A percentile compares a stretch with the other conserved stretches of the same genome.
phyloP scores from a whole-genome alignment of 2,888 invertebrate genomes.

The Bombylius major region DNA sequence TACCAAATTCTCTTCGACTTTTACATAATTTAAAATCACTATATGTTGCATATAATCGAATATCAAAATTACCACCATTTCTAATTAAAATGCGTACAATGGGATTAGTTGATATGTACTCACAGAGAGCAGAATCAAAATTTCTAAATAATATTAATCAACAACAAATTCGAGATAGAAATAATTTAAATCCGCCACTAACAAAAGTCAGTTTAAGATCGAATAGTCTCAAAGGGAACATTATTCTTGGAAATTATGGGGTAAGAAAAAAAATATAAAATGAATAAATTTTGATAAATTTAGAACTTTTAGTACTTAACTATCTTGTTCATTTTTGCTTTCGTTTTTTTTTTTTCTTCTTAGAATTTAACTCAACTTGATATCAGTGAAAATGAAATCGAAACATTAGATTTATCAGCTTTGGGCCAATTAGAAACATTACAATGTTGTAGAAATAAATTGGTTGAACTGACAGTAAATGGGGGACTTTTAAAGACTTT shows the following conservation, averaged over 20 bases:
- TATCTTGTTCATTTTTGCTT: slow-evolving; percentile 1
- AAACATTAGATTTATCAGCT: slow-evolving; percentile 67
- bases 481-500: slow-evolving; percentile 62
- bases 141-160: slow-evolving; percentile 7
- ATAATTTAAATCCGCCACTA: slow-evolving; percentile 37
- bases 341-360: slow-evolving; percentile 16
- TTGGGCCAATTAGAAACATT: slow-evolving; percentile 62
- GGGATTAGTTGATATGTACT: slow-evolving; percentile 19
- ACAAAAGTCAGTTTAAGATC: slow-evolving; percentile 64
- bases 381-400: slow-evolving; percentile 72
- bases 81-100: slow-evolving; percentile 45
- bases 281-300: background rate
- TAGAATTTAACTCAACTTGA: slow-evolving; percentile 73
- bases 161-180: slow-evolving; percentile 2
- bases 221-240: slow-evolving; percentile 69
- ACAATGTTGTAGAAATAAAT: slow-evolving; percentile 62
- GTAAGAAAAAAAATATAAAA: slow-evolving; percentile 37
- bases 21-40: slow-evolving; percentile 48
- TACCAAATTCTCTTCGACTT: slow-evolving; percentile 47
- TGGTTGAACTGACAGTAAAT: slow-evolving; percentile 65
- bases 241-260: slow-evolving; percentile 73
- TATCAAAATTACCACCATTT: slow-evolving; percentile 39
- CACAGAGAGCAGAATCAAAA: slow-evolving; percentile 9
- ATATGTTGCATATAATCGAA: slow-evolving; percentile 44
- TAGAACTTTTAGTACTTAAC: background rate